phyloP scores from a whole-genome alignment of 30 jellyfish, hydroid and myxozoan genomes.

The Cassiopea andromeda region DNA sequence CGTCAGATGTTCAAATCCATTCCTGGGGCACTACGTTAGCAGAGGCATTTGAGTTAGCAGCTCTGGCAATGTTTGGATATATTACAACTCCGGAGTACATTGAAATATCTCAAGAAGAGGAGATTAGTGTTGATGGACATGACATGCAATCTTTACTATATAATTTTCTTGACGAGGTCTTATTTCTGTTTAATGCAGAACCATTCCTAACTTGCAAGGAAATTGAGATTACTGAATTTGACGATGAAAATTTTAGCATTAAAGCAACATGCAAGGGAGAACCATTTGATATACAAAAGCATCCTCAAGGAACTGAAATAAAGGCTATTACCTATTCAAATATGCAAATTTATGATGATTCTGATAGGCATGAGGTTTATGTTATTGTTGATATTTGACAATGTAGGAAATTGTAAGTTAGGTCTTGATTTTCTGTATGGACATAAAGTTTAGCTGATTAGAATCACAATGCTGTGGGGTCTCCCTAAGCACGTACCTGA shows the following conservation, averaged over 20 bases:
- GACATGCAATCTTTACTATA: conserved; percentile 87
- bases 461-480: too few species aligned
- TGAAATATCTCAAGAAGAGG: conserved; percentile 69
- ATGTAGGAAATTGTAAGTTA: background rate
- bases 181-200: conserved; percentile 86
- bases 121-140: conserved; percentile 89
- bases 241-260: conserved; percentile 65
- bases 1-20: conserved; percentile 97
- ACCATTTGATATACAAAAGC: conserved; percentile 84
- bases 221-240: conserved; percentile 82
- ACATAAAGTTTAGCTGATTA: too few species aligned
- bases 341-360: conserved; percentile 86
- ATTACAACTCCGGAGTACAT: conserved; percentile 89
- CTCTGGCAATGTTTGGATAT: conserved; percentile 85
- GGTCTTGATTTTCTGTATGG: too few species aligned
- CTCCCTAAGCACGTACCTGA: too few species aligned
- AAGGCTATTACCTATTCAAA: conserved; percentile 98
- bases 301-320: conserved; percentile 99
- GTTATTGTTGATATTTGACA: conserved; percentile 94
- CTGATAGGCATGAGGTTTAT: conserved; percentile 67
- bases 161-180: conserved; percentile 87
- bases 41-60: conserved; percentile 93
- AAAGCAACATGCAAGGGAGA: conserved; percentile 92
- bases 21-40: conserved; percentile 90
- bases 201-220: conserved; percentile 79